Conservation (phyloP, 2,113 vertebrate genomes). For the Fregata magnificens region DNA sequence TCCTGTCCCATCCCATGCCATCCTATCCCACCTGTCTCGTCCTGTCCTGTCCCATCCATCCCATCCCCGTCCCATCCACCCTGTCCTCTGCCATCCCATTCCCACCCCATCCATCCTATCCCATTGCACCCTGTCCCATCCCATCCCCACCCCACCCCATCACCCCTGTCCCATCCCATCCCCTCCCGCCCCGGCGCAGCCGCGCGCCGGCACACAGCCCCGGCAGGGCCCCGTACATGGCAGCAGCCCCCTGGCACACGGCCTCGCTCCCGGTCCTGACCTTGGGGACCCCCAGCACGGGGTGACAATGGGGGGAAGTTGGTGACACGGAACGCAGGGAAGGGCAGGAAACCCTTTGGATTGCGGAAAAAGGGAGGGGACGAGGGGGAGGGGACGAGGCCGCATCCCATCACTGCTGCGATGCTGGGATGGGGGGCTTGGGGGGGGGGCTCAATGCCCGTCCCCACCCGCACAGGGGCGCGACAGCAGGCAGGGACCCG, state of each 20-base stretch:
- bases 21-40: too few relatives aligned
- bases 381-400: rapidly evolving
- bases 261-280: background rate
- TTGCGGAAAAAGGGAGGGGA: background rate
- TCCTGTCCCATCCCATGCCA: too few relatives aligned
- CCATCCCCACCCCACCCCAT: background rate
- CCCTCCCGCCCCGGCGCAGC: background rate
- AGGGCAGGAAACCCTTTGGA: background rate
- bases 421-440: rapidly evolving
- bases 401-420: rapidly evolving
- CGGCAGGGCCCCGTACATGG: background rate
- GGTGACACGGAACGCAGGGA: background rate
- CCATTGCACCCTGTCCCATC: too few relatives aligned
- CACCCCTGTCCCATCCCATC: too few relatives aligned
- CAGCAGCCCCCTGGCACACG: background rate
- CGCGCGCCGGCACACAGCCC: rapidly evolving
- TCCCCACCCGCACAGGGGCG: background rate
- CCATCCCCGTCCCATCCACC: too few relatives aligned
- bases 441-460: rapidly evolving
- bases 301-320: background rate
- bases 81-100: background rate
- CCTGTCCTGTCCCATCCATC: background rate
- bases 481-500: rapidly evolving
- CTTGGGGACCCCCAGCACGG: rapidly evolving
- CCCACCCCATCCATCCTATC: background rate